Base-by-base conservation (phyloP, 2,888 invertebrate genomes). In the Pediacus dermestoides region DNA sequence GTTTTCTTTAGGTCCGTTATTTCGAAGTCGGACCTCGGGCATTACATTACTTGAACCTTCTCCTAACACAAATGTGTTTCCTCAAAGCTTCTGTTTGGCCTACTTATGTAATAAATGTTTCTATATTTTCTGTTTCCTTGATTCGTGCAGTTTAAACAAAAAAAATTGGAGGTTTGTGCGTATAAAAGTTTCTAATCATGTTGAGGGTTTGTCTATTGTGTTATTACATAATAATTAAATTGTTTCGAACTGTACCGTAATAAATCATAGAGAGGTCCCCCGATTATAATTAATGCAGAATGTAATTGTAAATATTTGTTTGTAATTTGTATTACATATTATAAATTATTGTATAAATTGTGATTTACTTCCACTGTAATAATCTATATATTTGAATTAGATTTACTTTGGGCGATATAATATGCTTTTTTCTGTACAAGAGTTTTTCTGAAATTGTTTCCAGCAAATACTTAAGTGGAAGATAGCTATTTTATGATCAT, bases 401-500 rank as follows among this genome's bases (percentile, higher is more conserved):
- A n/a, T n/a, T n/a, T n/a, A n/a, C n/a, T n/a, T n/a, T n/a, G n/a
- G n/a, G n/a, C n/a, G n/a, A n/a, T n/a, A n/a, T n/a, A n/a, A n/a
- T n/a, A n/a, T n/a, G n/a, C n/a, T n/a, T n/a, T n/a, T n/a, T n/a
- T n/a, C n/a, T n/a, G n/a, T n/a, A n/a, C n/a, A n/a, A n/a, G n/a
- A n/a, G n/a, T n/a, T n/a, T n/a, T 30, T 16, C 15, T 15, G 10
- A 14, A 30, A 15, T 18, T 15, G 32, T 12, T 14, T 21, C 12
- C 32, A 12, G 16, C 14, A 22, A 33, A 33, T n/a, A n/a, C n/a
- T n/a, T n/a, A n/a, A n/a, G n/a, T n/a, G n/a, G n/a, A n/a, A n/a
- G n/a, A n/a, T n/a, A n/a, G 33, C 23, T 25, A 33, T 33, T 33
- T 23, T 12, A 13, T 11, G 16, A 25, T 9, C 15, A 23, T 33